These are phyloP conservation scores for Bradypodion pumilum DNA, from an alignment of 2,797 vertebrate species.

Conservation along the genomic window DNA sequence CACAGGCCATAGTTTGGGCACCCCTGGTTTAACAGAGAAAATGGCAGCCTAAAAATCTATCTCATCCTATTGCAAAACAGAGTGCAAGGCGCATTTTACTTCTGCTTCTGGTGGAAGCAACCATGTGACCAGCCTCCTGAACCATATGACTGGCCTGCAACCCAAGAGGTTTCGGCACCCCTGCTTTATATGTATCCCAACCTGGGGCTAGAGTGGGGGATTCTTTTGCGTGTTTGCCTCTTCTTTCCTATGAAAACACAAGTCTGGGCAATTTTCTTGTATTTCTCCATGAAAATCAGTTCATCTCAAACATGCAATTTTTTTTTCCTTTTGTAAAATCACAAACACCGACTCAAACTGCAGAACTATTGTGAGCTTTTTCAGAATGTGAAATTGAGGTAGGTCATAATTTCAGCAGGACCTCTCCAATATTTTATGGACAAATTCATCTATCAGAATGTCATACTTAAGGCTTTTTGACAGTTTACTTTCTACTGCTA, in stretches of 20 bases:
- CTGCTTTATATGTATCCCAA: not conserved
- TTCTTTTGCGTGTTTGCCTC: not conserved
- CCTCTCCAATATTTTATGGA: constrained; percentile 34
- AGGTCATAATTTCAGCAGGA: constrained; percentile 46
- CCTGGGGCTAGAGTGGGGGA: too few species aligned
- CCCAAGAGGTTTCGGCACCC: too few species aligned
- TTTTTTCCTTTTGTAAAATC: not conserved
- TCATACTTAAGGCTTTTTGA: constrained; percentile 28
- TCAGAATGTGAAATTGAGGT: constrained; percentile 27
- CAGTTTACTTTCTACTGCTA: constrained; percentile 35
- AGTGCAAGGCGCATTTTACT: too few species aligned
- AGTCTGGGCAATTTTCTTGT: constrained; percentile 9
- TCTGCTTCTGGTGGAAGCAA: too few species aligned
- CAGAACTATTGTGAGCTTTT: constrained; percentile 37
- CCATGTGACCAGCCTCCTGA: too few species aligned
- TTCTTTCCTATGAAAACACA: constrained; percentile 14
- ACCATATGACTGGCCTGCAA: too few species aligned
- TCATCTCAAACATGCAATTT: not conserved
- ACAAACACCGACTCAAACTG: not conserved
- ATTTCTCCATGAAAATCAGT: constrained; percentile 33
- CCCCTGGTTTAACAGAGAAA: too few species aligned
- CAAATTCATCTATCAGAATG: constrained; percentile 35
- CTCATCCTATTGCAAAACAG: too few species aligned
- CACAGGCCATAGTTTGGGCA: too few species aligned
- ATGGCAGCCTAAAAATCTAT: too few species aligned